phyloP scores from a whole-genome alignment of 2,888 invertebrate genomes.

The Apamea anceps region DNA sequence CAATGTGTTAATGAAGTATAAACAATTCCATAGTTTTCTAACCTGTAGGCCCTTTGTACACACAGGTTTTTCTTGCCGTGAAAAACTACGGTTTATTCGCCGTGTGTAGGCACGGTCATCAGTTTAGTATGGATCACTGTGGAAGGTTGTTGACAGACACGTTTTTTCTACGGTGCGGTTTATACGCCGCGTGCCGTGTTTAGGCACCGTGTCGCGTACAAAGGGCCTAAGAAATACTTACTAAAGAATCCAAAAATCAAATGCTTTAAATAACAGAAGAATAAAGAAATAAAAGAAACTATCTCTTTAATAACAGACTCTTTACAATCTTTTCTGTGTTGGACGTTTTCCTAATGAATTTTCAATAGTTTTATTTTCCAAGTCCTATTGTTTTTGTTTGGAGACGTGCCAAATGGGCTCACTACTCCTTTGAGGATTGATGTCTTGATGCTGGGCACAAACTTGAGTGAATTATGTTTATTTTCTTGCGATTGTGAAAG shows the following conservation, averaged over 20 bases:
- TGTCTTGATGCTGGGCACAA: conserved; percentile 77
- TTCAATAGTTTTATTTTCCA: conserved; percentile 79
- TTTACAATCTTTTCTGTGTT: conserved; percentile 32
- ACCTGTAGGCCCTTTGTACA: background rate
- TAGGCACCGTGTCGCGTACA: no score
- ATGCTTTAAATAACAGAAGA: background rate
- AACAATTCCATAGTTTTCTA: background rate
- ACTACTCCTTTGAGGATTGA: conserved; percentile 80
- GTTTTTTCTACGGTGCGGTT: no score
- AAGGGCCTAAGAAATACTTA: background rate
- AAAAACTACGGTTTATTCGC: no score
- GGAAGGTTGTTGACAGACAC: no score
- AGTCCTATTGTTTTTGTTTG: conserved; percentile 83
- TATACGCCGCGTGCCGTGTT: no score
- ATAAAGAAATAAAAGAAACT: conserved; percentile 29
- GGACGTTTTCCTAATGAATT: conserved; percentile 71
- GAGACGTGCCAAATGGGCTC: conserved; percentile 83
- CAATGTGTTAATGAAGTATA: background rate
- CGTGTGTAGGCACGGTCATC: no score
- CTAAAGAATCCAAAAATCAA: background rate
- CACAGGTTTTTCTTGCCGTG: no score
- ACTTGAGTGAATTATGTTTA: conserved; percentile 75
- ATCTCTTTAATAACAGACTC: background rate
- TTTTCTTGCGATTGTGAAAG: conserved; percentile 70
- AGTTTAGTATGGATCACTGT: no score